Base-by-base conservation (phyloP, 2,797 vertebrate species). In the Chrosomus eos region DNA sequence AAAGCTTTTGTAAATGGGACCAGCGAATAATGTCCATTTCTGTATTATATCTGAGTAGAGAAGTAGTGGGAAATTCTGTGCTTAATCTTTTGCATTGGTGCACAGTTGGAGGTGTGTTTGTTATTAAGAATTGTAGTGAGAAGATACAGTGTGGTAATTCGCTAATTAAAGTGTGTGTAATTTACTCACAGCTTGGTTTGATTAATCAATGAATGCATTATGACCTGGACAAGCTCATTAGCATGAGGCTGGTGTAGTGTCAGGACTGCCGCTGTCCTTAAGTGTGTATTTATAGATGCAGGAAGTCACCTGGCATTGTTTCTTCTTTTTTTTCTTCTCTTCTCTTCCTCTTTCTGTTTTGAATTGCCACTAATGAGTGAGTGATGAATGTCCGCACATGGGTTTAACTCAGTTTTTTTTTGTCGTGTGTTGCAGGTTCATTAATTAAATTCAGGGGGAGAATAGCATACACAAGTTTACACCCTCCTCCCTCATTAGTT, bases 381-480 rank as follows among this genome's bases (percentile, higher is more conserved):
- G 87, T 90, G 91, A 89, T 92, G 90, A 90, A 89, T 87, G 82
- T 88, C 67, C 48, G 18, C 14, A 70, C 11, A 10, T 86, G 73
- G 74, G 79, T 55, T 79, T 60, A 5, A 74, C 83, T 74, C 77
- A 13, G 70, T 51, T n/a, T 51, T 72, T 75, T 58, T 73, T 79
- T 73, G 66, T 53, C 71, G 80, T 75, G 77, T 71, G 84, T 79
- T 72, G n/a, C 72, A 83, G 91, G 89, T 92, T 93, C 91, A 93
- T 91, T 94, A 91, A 93, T 91, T 89, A 92, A 88, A 88, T 91
- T 89, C 90, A 91, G 89, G 88, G 89, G 82, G 79, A 86, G 88
- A 89, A 84, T 89, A 88, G 87, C 87, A 82, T 66, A 53, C 85
- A 28, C 40, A 81, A 31, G 40, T 31, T 28, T 79, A 14, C 78